Percentiles rank a stretch among this genome's conserved stretches.
Conservation (phyloP, 1,140 invertebrate genomes). For the Acromyrmex heyeri region DNA sequence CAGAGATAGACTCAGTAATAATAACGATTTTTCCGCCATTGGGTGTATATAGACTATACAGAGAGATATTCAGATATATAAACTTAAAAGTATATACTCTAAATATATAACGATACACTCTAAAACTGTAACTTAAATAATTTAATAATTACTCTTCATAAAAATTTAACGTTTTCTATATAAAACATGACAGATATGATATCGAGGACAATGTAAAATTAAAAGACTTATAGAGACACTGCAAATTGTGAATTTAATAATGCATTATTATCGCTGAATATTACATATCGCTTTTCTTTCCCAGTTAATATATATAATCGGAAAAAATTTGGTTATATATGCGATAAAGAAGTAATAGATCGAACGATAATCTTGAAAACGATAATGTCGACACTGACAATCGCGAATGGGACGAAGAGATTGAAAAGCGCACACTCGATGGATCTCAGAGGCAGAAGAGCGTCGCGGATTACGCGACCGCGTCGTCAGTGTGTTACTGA, state of each 20-base stretch:
- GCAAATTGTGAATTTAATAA: not conserved
- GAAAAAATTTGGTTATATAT: not conserved
- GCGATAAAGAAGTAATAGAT: not conserved
- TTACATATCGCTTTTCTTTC: not conserved
- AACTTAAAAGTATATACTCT: not conserved
- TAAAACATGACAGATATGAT: not conserved
- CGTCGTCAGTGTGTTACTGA: constrained; percentile 85
- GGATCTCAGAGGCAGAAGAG: constrained; percentile 54
- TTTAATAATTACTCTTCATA: not conserved
- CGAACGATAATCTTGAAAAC: not conserved
- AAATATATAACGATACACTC: not conserved
- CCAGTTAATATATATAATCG: not conserved
- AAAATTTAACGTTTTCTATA: not conserved
- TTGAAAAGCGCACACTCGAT: constrained; percentile 29
- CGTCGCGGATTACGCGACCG: constrained; percentile 59
- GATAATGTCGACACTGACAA: not conserved
- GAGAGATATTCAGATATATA: not conserved
- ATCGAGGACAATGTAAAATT: not conserved
- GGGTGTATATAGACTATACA: not conserved
- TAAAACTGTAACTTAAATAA: not conserved
- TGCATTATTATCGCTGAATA: not conserved
- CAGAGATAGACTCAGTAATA: not conserved
- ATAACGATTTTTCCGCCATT: not conserved
- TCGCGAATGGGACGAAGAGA: not conserved
- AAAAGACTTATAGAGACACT: not conserved